These are phyloP conservation scores for Drosophila incognita DNA, from an alignment of 2,888 invertebrate species.

Conservation along the genomic window DNA sequence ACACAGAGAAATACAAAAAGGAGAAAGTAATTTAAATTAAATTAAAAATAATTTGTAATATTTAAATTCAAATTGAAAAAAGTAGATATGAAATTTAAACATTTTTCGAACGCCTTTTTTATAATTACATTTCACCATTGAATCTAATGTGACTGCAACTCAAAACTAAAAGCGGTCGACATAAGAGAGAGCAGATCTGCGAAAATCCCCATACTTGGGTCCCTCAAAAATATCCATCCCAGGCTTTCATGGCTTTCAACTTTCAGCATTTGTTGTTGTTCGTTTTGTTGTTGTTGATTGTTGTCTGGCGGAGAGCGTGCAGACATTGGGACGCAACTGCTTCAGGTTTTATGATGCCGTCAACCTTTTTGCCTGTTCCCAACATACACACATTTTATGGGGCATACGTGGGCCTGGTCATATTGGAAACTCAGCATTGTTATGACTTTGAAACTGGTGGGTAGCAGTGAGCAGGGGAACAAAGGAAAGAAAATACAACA, in stretches of 20 bases:
- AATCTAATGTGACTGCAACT: constrained; percentile 36
- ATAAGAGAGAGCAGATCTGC: constrained; percentile 45
- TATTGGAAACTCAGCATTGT: constrained; percentile 75
- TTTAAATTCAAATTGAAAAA: neutral
- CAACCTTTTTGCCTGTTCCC: constrained; percentile 37
- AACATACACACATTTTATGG: constrained; percentile 53
- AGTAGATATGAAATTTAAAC: neutral
- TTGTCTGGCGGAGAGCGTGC: constrained; percentile 54
- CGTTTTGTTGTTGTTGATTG: constrained; percentile 39
- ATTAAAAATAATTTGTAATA: neutral
- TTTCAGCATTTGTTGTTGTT: constrained; percentile 11
- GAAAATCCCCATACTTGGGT: constrained; percentile 5
- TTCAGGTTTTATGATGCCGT: constrained; percentile 69
- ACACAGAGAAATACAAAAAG: neutral
- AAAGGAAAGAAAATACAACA: constrained; percentile 17
- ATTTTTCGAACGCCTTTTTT: neutral
- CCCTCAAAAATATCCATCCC: constrained; percentile 12
- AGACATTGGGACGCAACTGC: constrained; percentile 69
- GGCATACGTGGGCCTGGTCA: constrained; percentile 63
- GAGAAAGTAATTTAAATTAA: neutral
- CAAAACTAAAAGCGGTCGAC: constrained; percentile 51
- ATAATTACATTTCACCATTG: constrained; percentile 44
- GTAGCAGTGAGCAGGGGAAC: constrained; percentile 11
- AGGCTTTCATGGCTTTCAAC: constrained; percentile 45
- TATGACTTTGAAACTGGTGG: constrained; percentile 58